Conservation (phyloP, 53 echinoderm and acorn worm genomes). For the Stichopus horrens region DNA sequence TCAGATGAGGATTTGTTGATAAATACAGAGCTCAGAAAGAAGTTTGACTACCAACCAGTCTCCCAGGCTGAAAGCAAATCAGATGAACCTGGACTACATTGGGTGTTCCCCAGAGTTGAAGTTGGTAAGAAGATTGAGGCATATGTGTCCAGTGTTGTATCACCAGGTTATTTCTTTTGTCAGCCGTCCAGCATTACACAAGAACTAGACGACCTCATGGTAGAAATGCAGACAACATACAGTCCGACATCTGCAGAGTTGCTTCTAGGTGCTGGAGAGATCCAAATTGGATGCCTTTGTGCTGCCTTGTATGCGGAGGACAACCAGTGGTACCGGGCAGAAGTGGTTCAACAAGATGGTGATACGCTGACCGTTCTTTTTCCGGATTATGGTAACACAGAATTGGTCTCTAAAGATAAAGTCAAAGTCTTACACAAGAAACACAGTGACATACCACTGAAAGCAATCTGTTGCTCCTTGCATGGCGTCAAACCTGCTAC, state of each 20-base stretch:
- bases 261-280: conserved; percentile 19
- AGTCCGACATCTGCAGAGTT: conserved; percentile 1
- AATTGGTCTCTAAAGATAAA: conserved; percentile 48
- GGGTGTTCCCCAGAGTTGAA: conserved; percentile 9
- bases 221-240: conserved; percentile 52
- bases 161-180: conserved; percentile 58
- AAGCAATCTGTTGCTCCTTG: conserved; percentile 61
- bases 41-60: conserved; percentile 20
- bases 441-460: conserved; percentile 51
- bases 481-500: conserved; percentile 29
- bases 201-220: conserved; percentile 66
- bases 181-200: conserved; percentile 55
- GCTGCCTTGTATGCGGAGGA: conserved; percentile 72
- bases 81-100: conserved; percentile 24
- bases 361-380: conserved; percentile 59
- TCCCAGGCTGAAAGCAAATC: not conserved
- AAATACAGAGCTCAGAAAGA: conserved; percentile 53
- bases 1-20: conserved; percentile 49
- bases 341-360: conserved; percentile 43
- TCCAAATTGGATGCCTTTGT: conserved; percentile 41
- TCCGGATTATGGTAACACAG: conserved; percentile 83
- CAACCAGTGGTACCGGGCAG: conserved; percentile 83
- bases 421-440: conserved; percentile 48
- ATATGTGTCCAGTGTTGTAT: conserved; percentile 33
- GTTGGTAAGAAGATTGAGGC: conserved; percentile 42